Conservation (phyloP, 1,140 invertebrate genomes). For the Sminthurinus signatus region DNA sequence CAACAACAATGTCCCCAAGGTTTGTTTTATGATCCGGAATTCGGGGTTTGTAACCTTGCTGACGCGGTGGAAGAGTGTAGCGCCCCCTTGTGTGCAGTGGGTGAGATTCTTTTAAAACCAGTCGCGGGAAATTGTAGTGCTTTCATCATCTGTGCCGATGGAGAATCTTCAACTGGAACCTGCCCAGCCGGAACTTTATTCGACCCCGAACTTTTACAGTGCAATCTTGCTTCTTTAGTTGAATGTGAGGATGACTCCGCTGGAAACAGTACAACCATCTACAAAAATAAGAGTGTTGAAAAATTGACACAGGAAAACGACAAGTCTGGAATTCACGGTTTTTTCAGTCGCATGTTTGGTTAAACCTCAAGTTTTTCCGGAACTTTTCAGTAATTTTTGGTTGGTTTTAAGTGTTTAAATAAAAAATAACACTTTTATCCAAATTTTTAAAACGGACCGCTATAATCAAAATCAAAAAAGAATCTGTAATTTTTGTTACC, state of each 20-base stretch:
- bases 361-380: no score
- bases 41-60: neutral
- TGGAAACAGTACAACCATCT: no score
- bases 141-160: neutral
- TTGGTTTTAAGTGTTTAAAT: no score
- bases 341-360: no score
- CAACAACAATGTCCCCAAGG: neutral
- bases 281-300: no score
- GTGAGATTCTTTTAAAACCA: neutral
- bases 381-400: no score
- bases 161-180: neutral
- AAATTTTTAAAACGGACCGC: no score
- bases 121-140: neutral
- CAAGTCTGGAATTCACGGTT: no score
- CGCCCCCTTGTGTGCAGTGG: neutral
- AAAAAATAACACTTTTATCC: no score
- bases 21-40: neutral
- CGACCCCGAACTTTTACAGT: neutral
- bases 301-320: no score
- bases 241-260: neutral
- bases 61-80: neutral
- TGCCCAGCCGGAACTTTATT: neutral
- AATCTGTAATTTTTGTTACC: no score
- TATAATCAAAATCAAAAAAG: no score
- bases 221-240: neutral